phyloP scores from a whole-genome alignment of 2,113 vertebrate species.

The Phylloscopus trochiloides region DNA sequence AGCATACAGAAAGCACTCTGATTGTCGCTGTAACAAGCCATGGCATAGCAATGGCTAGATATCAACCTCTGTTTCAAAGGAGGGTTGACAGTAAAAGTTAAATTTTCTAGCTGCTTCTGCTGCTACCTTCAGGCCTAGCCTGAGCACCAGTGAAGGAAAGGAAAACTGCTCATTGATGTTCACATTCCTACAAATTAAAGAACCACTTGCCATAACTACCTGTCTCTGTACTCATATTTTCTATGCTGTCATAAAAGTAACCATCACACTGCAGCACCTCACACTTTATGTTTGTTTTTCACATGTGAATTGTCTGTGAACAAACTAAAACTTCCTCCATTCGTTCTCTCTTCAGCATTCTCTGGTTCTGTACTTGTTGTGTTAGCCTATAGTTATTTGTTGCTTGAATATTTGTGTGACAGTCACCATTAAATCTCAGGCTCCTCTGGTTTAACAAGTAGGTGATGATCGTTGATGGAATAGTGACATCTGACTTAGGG shows the following conservation, averaged over 20 bases:
- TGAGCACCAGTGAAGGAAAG: neutral
- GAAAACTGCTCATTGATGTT: neutral
- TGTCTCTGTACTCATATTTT: neutral
- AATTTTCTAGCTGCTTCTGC: neutral
- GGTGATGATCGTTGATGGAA: neutral
- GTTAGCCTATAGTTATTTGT: neutral
- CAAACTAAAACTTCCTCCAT: neutral
- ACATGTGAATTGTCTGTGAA: neutral
- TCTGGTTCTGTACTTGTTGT: neutral
- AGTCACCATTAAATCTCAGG: neutral
- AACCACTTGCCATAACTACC: neutral
- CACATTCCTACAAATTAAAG: neutral
- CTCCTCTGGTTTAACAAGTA: neutral
- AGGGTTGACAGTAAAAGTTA: neutral
- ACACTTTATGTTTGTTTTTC: neutral
- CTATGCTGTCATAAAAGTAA: neutral
- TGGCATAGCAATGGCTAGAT: neutral
- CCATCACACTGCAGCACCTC: neutral
- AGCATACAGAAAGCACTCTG: neutral
- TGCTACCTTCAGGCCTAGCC: neutral
- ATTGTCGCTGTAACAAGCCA: neutral
- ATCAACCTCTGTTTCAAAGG: neutral
- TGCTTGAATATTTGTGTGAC: neutral
- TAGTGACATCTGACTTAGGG: neutral
- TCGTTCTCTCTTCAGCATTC: neutral